phyloP scores from a whole-genome alignment of 2,888 invertebrate species.

The Invenusta paracnida region DNA sequence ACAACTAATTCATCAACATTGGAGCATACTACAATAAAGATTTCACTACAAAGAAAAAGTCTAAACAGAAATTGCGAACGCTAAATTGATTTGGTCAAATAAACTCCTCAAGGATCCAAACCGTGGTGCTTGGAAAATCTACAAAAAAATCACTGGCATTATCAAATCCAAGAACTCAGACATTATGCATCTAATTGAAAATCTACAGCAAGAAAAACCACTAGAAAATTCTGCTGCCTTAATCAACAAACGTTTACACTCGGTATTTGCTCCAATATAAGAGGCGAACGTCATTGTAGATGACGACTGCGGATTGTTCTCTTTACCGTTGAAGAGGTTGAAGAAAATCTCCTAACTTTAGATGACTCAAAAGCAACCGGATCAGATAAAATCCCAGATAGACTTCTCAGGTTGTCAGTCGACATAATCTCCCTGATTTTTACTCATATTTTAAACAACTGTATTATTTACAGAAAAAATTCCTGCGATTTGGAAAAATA shows the following conservation, averaged over 20 bases:
- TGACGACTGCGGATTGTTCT: not conserved
- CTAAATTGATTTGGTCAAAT: conserved; percentile 12
- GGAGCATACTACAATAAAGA: not conserved
- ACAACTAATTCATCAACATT: not conserved
- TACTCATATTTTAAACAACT: not conserved
- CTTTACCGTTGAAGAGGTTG: not conserved
- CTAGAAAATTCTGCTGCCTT: not conserved
- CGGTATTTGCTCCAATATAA: not conserved
- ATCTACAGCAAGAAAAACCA: not conserved
- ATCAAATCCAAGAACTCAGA: not conserved
- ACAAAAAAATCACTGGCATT: conserved; percentile 17
- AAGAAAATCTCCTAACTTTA: not conserved
- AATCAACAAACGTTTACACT: not conserved
- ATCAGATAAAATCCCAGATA: not conserved
- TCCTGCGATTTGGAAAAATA: not conserved
- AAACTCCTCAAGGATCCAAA: conserved; percentile 29
- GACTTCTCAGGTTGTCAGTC: not conserved
- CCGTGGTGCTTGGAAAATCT: conserved; percentile 22
- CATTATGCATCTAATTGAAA: not conserved
- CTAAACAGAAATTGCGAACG: not conserved
- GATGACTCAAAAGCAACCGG: not conserved
- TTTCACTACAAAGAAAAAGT: not conserved
- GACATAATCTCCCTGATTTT: not conserved
- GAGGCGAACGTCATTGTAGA: not conserved
- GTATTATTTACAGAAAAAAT: too few relatives aligned